These are phyloP conservation scores for Neotoxoptera formosana DNA, from an alignment of 1,140 invertebrate genomes.

Conservation along the genomic window DNA sequence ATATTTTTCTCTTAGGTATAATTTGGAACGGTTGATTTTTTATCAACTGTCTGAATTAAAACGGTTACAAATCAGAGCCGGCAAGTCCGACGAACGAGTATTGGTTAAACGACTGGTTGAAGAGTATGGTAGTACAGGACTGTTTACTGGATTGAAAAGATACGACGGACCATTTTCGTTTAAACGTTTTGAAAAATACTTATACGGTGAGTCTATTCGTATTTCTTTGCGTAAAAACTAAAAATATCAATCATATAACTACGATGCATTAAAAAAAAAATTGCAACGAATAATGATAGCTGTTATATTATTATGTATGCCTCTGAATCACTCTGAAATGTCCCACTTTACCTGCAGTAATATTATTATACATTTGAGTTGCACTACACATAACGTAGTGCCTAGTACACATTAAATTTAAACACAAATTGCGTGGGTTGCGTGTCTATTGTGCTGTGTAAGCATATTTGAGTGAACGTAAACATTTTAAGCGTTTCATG, in stretches of 20 bases:
- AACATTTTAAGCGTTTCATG: slow-evolving; percentile 7
- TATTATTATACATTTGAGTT: neutral
- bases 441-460: neutral
- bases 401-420: neutral
- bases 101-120: slow-evolving; percentile 85
- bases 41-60: slow-evolving; percentile 93
- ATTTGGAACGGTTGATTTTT: slow-evolving; percentile 91
- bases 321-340: neutral
- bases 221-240: neutral
- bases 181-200: slow-evolving; percentile 88
- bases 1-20: slow-evolving; percentile 72
- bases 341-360: neutral
- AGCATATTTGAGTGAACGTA: neutral
- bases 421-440: neutral
- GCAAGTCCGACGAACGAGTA: slow-evolving; percentile 86
- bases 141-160: slow-evolving; percentile 73
- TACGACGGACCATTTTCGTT: slow-evolving; percentile 80
- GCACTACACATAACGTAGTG: neutral
- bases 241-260: neutral
- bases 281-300: neutral
- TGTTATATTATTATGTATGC: neutral
- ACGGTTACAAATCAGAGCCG: slow-evolving; percentile 87
- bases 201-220: slow-evolving; percentile 74
- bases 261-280: neutral
- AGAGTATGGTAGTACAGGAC: slow-evolving; percentile 79